phyloP scores from a whole-genome alignment of 2,888 invertebrate species.

The Apantesis nais region DNA sequence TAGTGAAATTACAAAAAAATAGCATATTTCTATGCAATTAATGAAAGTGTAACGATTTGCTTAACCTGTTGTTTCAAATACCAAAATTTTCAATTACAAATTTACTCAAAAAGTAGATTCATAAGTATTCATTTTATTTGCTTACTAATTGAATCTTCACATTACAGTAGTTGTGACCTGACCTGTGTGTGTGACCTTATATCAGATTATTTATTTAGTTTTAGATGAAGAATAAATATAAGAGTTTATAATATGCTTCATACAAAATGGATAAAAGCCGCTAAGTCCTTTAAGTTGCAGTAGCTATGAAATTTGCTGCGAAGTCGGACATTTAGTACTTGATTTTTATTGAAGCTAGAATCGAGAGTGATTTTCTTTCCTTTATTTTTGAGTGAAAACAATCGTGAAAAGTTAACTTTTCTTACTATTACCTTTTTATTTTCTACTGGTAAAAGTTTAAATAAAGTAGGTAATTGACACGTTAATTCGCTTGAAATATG shows the following conservation, averaged over 20 bases:
- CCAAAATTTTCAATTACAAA: not conserved
- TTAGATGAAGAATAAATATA: too few relatives aligned
- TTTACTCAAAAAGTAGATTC: not conserved
- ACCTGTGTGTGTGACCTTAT: too few relatives aligned
- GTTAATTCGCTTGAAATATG: not conserved
- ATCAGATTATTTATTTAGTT: too few relatives aligned
- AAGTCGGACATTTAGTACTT: constrained; percentile 61
- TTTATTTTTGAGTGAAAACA: constrained; percentile 43
- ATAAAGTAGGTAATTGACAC: not conserved
- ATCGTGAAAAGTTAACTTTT: constrained; percentile 27
- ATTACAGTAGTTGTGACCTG: not conserved
- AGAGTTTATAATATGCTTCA: too few relatives aligned
- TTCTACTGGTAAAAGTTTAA: not conserved
- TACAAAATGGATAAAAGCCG: not conserved
- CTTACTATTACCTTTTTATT: constrained; percentile 14
- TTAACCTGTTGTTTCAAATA: too few relatives aligned
- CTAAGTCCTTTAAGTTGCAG: constrained; percentile 29
- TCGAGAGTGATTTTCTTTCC: constrained; percentile 57
- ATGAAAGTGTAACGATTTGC: not conserved
- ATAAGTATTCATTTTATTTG: not conserved
- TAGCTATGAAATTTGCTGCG: constrained; percentile 50
- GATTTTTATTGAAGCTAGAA: constrained; percentile 68
- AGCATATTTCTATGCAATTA: not conserved
- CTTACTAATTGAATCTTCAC: not conserved
- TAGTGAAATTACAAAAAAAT: constrained; percentile 15